Evolutionary conservation across 2,113 vertebrate species (phyloP).

Genomic region (Coptodon rendalli): DNA sequence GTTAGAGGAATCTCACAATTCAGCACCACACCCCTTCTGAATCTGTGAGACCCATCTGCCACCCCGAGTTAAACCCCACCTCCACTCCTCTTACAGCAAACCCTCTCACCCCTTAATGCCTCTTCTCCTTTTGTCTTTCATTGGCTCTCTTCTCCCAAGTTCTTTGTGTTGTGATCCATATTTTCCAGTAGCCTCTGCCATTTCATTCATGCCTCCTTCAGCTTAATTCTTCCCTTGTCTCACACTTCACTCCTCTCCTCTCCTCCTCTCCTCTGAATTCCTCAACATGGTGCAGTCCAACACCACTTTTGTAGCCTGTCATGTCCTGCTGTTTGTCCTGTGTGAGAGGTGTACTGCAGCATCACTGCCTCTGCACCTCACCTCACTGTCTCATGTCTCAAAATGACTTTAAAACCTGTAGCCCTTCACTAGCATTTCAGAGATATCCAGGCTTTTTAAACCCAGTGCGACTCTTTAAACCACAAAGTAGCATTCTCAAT

Average conservation of each 20-base stretch:
- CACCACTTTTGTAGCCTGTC: background rate
- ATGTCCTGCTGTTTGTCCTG: background rate
- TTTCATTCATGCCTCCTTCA: background rate
- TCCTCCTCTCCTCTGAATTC: background rate
- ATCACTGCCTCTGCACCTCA: background rate
- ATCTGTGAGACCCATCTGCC: constrained; percentile 62
- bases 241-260: background rate
- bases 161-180: background rate
- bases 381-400: background rate
- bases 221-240: background rate
- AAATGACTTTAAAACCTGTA: background rate
- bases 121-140: background rate
- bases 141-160: background rate
- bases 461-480: background rate
- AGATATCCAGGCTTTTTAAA: background rate
- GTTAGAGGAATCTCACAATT: constrained; percentile 57
- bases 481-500: background rate
- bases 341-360: background rate
- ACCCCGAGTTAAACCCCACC: constrained; percentile 30
- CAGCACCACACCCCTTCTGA: constrained; percentile 49
- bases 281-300: background rate
- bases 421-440: background rate
- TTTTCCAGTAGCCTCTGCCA: background rate
- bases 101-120: background rate
- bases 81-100: background rate